A percentile compares a stretch with the other conserved stretches of the same genome.
These are phyloP conservation scores for Octodon degus DNA, from an alignment of 2,113 vertebrate species.

Conservation along the genomic window DNA sequence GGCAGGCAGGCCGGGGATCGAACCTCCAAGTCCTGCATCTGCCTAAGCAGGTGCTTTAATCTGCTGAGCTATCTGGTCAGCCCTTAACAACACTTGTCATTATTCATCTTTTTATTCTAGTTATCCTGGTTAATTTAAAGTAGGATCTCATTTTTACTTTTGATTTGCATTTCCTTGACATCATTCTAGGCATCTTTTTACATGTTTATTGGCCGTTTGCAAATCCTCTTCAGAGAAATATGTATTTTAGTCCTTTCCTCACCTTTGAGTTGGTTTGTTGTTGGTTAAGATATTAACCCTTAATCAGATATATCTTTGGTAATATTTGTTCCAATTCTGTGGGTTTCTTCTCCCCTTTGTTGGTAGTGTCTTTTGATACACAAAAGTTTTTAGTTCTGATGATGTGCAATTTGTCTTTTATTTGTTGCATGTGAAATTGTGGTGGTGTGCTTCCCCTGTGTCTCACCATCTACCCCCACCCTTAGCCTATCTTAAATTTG, in stretches of 20 bases:
- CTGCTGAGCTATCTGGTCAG: too few species aligned
- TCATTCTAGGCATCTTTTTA: neutral
- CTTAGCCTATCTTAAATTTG: neutral
- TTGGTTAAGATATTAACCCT: neutral
- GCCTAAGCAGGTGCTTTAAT: too few species aligned
- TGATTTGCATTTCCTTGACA: neutral
- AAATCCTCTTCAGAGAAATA: neutral
- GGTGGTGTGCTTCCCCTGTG: neutral
- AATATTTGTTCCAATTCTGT: slow-evolving; percentile 33
- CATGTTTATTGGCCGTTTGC: neutral
- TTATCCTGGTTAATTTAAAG: neutral
- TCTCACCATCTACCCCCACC: accelerated
- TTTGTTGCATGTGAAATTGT: neutral
- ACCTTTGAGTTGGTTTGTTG: neutral
- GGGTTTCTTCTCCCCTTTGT: neutral
- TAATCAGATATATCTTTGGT: neutral
- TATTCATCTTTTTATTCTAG: neutral
- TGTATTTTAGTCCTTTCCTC: neutral
- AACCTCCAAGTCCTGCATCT: too few species aligned
- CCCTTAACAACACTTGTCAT: neutral
- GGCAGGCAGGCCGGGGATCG: too few species aligned
- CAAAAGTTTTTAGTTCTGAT: neutral
- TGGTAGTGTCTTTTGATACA: neutral
- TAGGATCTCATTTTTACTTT: neutral
- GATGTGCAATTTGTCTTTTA: neutral